Conservation (phyloP, 2,113 vertebrate species). For the Pyxicephalus adspersus region DNA sequence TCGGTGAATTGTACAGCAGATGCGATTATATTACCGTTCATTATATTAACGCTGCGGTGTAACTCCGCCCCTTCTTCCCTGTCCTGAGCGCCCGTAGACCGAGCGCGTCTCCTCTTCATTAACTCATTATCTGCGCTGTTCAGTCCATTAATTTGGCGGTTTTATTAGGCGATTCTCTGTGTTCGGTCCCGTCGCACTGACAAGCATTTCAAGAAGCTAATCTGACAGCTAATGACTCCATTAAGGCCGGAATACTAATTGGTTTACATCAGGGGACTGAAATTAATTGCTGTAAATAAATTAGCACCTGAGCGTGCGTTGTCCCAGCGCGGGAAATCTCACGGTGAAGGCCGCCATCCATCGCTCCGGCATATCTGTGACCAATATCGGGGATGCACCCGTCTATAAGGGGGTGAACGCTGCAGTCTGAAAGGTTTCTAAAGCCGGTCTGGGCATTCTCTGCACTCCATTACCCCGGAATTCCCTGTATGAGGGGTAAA, state of each 20-base stretch:
- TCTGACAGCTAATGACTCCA: constrained; percentile 98
- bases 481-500: no score
- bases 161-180: constrained; percentile 88
- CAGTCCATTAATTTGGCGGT: constrained; percentile 94
- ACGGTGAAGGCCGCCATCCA: constrained; percentile 37
- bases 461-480: no score
- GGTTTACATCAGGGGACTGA: constrained; percentile 91
- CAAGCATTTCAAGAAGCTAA: constrained; percentile 89
- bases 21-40: no score
- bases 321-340: constrained; percentile 69
- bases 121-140: constrained; percentile 94
- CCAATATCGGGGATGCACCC: no score
- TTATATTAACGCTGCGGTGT: no score
- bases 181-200: constrained; percentile 80
- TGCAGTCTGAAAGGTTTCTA: no score
- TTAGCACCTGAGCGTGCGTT: constrained; percentile 89
- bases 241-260: constrained; percentile 93
- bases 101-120: constrained; percentile 66
- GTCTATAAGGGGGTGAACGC: no score
- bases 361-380: constrained; percentile 65
- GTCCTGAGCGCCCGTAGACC: no score
- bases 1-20: no score
- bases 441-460: no score
- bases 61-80: no score
- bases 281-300: constrained; percentile 98